A percentile compares a stretch with the other conserved stretches of the same genome.
These are phyloP conservation scores for Gobiocypris rarus DNA, from an alignment of 2,113 vertebrate genomes.

Conservation along the genomic window DNA sequence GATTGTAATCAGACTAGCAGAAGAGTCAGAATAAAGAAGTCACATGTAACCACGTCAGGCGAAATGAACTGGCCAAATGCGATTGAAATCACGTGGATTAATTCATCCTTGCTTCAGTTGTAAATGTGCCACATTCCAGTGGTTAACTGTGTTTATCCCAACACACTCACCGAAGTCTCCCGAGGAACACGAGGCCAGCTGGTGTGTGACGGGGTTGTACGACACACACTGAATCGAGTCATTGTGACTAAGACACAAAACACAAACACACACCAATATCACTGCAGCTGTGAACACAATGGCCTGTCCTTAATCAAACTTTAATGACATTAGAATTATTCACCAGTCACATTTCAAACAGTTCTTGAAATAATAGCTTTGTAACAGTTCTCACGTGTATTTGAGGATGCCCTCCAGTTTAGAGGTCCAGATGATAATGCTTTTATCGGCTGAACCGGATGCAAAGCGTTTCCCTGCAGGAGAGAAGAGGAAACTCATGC, in stretches of 20 bases:
- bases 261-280: neutral
- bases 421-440: conserved; percentile 98
- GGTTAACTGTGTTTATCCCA: no score
- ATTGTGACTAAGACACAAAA: conserved; percentile 82
- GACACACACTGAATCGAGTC: conserved; percentile 95
- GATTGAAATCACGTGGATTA: no score
- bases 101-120: no score
- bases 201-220: conserved; percentile 96
- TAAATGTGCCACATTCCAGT: no score
- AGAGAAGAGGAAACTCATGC: neutral
- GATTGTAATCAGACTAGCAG: no score
- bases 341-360: neutral
- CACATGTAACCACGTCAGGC: no score
- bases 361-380: neutral
- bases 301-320: neutral
- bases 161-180: conserved; percentile 88
- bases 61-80: no score
- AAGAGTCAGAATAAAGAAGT: no score
- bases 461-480: conserved; percentile 92
- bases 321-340: neutral
- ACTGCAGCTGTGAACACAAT: neutral
- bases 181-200: conserved; percentile 95
- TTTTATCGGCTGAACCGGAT: conserved; percentile 97
- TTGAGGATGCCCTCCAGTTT: conserved; percentile 98
- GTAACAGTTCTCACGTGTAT: conserved; percentile 86